A percentile compares a stretch with the other conserved stretches of the same genome.
These are phyloP conservation scores for Drosophila affinis DNA, from an alignment of 2,888 invertebrate species.

Conservation along the genomic window DNA sequence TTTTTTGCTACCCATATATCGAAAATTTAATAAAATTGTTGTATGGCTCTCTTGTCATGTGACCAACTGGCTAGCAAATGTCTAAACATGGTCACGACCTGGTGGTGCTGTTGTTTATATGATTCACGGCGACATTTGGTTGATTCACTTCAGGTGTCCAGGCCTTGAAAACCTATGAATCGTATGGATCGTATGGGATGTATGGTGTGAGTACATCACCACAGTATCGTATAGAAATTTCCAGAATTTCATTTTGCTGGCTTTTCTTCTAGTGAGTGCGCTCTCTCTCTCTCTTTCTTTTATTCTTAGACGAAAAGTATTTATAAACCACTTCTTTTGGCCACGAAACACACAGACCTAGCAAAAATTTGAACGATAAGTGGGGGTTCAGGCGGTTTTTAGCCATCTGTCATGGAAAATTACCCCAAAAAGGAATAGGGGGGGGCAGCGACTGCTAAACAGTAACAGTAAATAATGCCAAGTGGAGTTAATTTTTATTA, in stretches of 20 bases:
- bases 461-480: neutral
- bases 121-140: conserved; percentile 48
- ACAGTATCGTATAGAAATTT: neutral
- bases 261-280: conserved; percentile 5
- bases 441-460: neutral
- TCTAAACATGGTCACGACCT: conserved; percentile 67
- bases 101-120: conserved; percentile 37
- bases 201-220: neutral
- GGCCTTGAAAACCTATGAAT: neutral
- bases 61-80: conserved; percentile 71
- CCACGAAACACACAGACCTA: conserved; percentile 37
- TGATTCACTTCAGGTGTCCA: conserved; percentile 30
- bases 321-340: conserved; percentile 28
- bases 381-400: conserved; percentile 33
- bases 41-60: conserved; percentile 55
- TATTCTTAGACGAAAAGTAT: conserved; percentile 34
- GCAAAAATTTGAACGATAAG: conserved; percentile 59
- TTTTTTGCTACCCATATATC: conserved; percentile 52
- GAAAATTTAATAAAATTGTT: conserved; percentile 30
- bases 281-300: neutral
- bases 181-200: neutral
- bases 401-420: conserved; percentile 61
- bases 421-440: conserved; percentile 41
- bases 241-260: conserved; percentile 10
- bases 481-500: conserved; percentile 16